phyloP scores from a whole-genome alignment of 2,797 vertebrate genomes.

The Anomalospiza imberbis region DNA sequence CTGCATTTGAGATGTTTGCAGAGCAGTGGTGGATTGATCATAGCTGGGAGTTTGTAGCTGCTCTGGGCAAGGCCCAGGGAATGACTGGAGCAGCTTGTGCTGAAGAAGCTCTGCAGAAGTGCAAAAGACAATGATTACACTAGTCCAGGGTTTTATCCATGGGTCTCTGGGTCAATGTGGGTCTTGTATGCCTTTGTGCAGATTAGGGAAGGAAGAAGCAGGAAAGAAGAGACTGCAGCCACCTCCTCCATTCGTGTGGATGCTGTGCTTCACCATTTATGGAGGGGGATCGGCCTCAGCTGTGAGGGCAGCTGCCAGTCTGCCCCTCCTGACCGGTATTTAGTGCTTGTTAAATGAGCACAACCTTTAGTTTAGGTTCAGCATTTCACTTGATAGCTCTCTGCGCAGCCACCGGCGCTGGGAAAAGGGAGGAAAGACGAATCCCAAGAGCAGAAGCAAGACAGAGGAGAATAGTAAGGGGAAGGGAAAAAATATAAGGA shows the following conservation, averaged over 20 bases:
- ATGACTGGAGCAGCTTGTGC: neutral
- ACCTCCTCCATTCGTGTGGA: neutral
- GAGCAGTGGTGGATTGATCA: neutral
- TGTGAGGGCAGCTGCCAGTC: slow-evolving; percentile 29
- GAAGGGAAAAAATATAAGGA: slow-evolving; percentile 16
- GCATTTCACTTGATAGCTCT: slow-evolving; percentile 41
- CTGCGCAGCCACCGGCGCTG: neutral
- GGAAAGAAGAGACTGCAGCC: neutral
- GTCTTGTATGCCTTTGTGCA: neutral
- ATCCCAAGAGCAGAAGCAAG: slow-evolving; percentile 33
- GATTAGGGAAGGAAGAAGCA: neutral
- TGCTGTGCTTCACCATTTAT: neutral
- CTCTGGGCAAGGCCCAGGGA: neutral
- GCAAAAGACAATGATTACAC: neutral
- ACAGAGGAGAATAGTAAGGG: slow-evolving; percentile 17
- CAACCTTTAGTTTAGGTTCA: slow-evolving; percentile 40
- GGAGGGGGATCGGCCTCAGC: slow-evolving; percentile 26
- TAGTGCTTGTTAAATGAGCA: slow-evolving; percentile 39
- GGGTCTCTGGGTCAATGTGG: neutral
- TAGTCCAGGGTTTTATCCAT: neutral
- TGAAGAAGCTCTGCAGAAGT: neutral
- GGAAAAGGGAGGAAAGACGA: slow-evolving; percentile 34
- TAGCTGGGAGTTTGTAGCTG: neutral
- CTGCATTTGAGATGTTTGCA: neutral
- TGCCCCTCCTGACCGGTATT: neutral